Evolutionary conservation across 2,113 vertebrate species (phyloP).

Genomic region (Plotosus lineatus): DNA sequence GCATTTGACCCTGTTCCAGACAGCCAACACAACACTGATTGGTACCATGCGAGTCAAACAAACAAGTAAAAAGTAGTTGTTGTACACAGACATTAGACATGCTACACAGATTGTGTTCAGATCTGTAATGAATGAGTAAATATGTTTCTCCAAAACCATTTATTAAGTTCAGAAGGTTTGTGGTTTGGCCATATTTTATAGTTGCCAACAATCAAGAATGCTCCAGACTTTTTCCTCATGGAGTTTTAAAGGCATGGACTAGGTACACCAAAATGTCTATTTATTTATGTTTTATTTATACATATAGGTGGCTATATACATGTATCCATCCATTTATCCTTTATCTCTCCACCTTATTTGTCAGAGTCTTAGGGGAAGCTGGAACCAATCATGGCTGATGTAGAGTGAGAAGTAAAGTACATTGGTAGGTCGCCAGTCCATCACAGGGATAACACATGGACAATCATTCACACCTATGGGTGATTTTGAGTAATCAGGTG

Average conservation of each 20-base stretch:
- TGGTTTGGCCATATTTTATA: slow-evolving; percentile 23
- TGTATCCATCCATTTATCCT: no score
- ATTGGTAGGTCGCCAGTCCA: no score
- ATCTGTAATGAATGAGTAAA: slow-evolving; percentile 29
- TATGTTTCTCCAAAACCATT: slow-evolving; percentile 23
- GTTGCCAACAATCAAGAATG: slow-evolving; percentile 17
- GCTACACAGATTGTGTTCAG: slow-evolving; percentile 22
- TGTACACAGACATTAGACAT: slow-evolving; percentile 25
- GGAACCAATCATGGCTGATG: no score
- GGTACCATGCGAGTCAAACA: slow-evolving; percentile 62
- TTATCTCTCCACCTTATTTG: no score
- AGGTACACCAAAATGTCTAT: neutral
- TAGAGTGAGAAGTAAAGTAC: no score
- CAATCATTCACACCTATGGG: no score
- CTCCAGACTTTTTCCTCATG: slow-evolving; percentile 7
- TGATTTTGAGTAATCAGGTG: no score
- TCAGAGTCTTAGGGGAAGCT: no score
- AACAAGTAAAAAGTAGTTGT: slow-evolving; percentile 38
- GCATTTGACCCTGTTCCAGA: slow-evolving; percentile 63
- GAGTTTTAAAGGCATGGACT: neutral
- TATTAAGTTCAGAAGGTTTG: slow-evolving; percentile 19
- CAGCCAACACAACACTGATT: slow-evolving; percentile 60
- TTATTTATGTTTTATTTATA: neutral
- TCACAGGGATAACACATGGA: no score
- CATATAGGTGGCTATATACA: no score